Evolutionary conservation across 2,113 vertebrate species (phyloP).

Genomic region (Capreolus pygargus): DNA sequence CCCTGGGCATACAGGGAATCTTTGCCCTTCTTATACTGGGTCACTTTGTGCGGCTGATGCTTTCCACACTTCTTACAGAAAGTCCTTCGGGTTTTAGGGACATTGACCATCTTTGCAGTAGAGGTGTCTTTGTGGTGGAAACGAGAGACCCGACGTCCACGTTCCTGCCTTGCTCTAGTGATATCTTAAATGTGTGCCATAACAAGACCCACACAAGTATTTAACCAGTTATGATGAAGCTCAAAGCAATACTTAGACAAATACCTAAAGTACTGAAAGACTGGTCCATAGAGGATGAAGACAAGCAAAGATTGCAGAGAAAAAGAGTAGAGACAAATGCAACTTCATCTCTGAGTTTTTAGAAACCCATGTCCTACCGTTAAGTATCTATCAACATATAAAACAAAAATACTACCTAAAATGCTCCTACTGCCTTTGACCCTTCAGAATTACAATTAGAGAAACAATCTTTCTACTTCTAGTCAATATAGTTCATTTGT

Average conservation of each 20-base stretch:
- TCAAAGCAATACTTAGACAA: neutral
- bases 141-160: neutral
- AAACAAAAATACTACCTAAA: constrained; percentile 17
- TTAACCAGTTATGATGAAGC: neutral
- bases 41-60: constrained; percentile 98
- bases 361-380: neutral
- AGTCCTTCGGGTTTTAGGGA: constrained; percentile 93
- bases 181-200: neutral
- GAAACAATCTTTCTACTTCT: constrained; percentile 8
- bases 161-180: neutral
- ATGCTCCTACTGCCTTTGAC: neutral
- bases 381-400: neutral
- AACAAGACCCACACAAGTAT: neutral
- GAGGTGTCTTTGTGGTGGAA: neutral
- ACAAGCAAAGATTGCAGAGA: neutral
- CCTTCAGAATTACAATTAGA: neutral
- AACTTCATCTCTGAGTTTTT: constrained; percentile 4
- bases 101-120: constrained; percentile 62
- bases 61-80: constrained; percentile 99
- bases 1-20: constrained; percentile 97
- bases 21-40: constrained; percentile 99
- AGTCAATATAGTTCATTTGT: constrained; percentile 17
- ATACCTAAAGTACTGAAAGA: neutral
- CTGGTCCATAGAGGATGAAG: neutral
- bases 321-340: neutral